phyloP scores from a whole-genome alignment of 2,888 invertebrate genomes.

The Caenorhabditis imperialis region DNA sequence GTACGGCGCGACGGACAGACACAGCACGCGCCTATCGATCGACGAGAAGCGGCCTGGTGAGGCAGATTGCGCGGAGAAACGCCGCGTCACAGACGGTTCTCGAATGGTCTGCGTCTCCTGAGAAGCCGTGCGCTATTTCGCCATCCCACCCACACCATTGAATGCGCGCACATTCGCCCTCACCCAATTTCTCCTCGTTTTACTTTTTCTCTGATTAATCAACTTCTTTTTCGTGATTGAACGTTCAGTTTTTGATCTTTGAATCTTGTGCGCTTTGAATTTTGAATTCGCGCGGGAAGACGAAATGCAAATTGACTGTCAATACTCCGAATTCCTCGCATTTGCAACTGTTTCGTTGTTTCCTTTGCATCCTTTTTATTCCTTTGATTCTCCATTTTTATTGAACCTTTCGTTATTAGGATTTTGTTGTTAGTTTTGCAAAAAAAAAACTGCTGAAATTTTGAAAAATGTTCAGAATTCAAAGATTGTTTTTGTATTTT shows the following conservation, averaged over 20 bases:
- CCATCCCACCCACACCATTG: constrained; percentile 25
- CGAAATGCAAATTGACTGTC: neutral
- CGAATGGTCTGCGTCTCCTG: constrained; percentile 41
- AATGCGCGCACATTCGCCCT: constrained; percentile 1
- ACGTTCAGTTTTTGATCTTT: constrained; percentile 11
- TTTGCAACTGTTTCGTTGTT: too few species aligned
- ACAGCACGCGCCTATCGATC: constrained; percentile 49
- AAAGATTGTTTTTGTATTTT: too few species aligned
- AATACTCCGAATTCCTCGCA: too few species aligned
- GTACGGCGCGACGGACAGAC: constrained; percentile 28
- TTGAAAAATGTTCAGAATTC: too few species aligned
- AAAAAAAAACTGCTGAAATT: too few species aligned
- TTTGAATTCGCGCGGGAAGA: constrained; percentile 4
- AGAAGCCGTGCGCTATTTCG: constrained; percentile 9
- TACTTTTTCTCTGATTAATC: too few species aligned
- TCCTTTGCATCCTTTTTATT: too few species aligned
- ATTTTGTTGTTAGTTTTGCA: too few species aligned
- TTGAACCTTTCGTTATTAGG: too few species aligned
- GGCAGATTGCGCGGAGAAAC: constrained; percentile 24
- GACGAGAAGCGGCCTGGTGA: constrained; percentile 12
- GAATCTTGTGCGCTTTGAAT: neutral
- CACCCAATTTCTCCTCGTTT: too few species aligned
- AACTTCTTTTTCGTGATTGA: neutral
- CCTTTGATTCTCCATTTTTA: too few species aligned
- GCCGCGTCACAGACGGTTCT: constrained; percentile 32